These are phyloP conservation scores for Drosophila neocordata DNA, from an alignment of 1,140 invertebrate genomes.

Conservation along the genomic window DNA sequence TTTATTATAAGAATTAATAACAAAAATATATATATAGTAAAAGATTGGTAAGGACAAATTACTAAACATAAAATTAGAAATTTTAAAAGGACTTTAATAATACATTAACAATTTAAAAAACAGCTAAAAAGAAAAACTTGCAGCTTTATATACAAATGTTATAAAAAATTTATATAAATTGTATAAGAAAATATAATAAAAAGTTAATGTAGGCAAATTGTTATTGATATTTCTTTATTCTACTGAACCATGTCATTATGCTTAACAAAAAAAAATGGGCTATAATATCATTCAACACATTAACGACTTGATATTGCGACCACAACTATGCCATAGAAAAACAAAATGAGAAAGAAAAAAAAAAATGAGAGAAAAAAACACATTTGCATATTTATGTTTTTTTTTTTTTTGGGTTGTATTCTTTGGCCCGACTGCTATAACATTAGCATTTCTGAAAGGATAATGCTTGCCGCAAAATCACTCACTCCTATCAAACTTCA, in stretches of 20 bases:
- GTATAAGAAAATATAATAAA: no score
- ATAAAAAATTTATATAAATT: no score
- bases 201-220: no score
- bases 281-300: slow-evolving; percentile 57
- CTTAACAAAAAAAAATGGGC: slow-evolving; percentile 38
- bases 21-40: no score
- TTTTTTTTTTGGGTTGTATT: slow-evolving; percentile 57
- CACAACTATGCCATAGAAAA: slow-evolving; percentile 58
- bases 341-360: slow-evolving; percentile 16
- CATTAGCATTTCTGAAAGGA: slow-evolving; percentile 76
- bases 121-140: no score
- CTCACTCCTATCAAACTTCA: background rate
- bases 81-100: no score
- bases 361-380: slow-evolving; percentile 39
- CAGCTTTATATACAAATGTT: no score
- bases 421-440: slow-evolving; percentile 40
- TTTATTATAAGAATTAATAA: no score
- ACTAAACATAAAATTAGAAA: no score
- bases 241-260: background rate
- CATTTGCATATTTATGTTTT: slow-evolving; percentile 76
- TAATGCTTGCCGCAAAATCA: slow-evolving; percentile 50
- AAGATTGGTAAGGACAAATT: no score
- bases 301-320: slow-evolving; percentile 73
- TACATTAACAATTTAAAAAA: no score
- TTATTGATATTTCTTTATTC: no score